A percentile compares a stretch with the other conserved stretches of the same genome.
These are phyloP conservation scores for Clarias gariepinus DNA, from an alignment of 2,113 vertebrate genomes.

Conservation along the genomic window DNA sequence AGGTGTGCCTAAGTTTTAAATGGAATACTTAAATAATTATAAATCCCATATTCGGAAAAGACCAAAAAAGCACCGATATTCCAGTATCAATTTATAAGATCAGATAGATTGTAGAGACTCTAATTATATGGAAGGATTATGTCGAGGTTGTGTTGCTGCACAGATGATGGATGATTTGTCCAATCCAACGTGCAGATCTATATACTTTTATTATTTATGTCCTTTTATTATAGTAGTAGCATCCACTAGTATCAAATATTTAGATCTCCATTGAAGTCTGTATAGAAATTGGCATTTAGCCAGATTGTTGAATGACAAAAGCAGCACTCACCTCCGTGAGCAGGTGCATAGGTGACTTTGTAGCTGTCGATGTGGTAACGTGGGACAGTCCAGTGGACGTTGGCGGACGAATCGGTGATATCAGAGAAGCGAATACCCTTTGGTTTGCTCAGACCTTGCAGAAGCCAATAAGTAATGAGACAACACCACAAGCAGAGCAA, in stretches of 20 bases:
- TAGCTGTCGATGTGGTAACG: constrained; percentile 81
- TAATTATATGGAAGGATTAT: background rate
- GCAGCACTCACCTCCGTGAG: constrained; percentile 28
- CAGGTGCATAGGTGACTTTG: constrained; percentile 81
- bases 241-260: background rate
- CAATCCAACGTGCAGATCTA: background rate
- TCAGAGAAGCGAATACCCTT: constrained; percentile 89
- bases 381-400: constrained; percentile 84
- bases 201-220: background rate
- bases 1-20: background rate
- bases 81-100: background rate
- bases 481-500: constrained; percentile 19
- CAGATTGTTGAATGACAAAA: background rate
- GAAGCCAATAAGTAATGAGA: constrained; percentile 29
- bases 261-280: background rate
- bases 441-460: constrained; percentile 82
- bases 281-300: background rate
- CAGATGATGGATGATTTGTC: background rate
- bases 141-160: background rate
- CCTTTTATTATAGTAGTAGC: background rate
- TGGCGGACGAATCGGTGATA: constrained; percentile 85
- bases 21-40: background rate
- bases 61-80: background rate
- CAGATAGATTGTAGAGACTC: background rate
- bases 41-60: background rate